Percentiles rank a stretch among this genome's conserved stretches.
These are phyloP conservation scores for Cantharis rufa DNA, from an alignment of 2,888 invertebrate genomes.

Conservation along the genomic window DNA sequence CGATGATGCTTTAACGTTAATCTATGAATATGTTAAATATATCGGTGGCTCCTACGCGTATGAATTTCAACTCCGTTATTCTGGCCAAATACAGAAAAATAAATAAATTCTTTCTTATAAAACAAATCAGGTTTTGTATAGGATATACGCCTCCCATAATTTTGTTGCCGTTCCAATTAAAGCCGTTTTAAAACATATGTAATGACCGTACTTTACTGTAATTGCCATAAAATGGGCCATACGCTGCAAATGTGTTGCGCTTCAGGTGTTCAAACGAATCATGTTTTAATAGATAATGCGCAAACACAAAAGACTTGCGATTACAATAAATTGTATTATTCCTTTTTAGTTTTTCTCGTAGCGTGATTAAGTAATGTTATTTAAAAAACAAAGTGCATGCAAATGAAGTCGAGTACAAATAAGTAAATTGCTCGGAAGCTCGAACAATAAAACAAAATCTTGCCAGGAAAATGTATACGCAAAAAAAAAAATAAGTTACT, in stretches of 20 bases:
- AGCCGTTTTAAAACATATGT: not conserved
- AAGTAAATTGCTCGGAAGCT: not conserved
- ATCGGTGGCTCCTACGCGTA: slow-evolving; percentile 16
- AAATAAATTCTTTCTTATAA: not conserved
- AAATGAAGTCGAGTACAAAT: not conserved
- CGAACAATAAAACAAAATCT: not conserved
- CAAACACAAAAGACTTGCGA: not conserved
- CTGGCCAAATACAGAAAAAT: slow-evolving; percentile 13
- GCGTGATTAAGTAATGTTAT: not conserved
- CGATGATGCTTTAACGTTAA: not conserved
- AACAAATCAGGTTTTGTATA: not conserved
- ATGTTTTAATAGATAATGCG: not conserved
- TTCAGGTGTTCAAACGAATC: not conserved
- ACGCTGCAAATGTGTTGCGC: not conserved
- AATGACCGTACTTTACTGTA: not conserved
- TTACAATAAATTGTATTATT: not conserved
- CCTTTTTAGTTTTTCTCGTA: not conserved
- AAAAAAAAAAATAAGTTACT: not conserved
- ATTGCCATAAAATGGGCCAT: not conserved
- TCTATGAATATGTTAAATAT: slow-evolving; percentile 9
- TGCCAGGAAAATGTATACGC: not conserved
- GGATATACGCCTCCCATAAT: not conserved
- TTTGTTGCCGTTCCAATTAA: not conserved
- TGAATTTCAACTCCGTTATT: slow-evolving; percentile 11
- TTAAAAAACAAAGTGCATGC: not conserved